These are phyloP conservation scores for Asbolus verrucosus DNA, from an alignment of 1,140 invertebrate genomes.

Conservation along the genomic window DNA sequence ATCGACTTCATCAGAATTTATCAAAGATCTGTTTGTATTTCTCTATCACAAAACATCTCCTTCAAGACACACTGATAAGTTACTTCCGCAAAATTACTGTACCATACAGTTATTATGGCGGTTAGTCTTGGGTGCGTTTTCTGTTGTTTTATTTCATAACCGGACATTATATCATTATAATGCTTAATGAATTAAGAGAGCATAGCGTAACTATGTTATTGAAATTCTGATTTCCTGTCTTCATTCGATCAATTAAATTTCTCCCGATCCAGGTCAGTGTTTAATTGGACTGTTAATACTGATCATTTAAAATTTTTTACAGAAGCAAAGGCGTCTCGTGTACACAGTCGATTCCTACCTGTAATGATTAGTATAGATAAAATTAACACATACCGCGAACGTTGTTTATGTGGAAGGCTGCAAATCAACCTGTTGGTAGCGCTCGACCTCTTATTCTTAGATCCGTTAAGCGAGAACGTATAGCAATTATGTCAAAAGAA, in stretches of 20 bases:
- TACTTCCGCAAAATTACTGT: constrained; percentile 17
- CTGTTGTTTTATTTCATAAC: constrained; percentile 6
- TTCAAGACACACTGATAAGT: constrained; percentile 40
- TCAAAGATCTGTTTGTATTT: background rate
- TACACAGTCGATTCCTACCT: background rate
- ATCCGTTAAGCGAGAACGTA: constrained; percentile 32
- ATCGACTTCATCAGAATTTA: background rate
- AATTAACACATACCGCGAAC: background rate
- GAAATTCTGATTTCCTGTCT: too few species aligned
- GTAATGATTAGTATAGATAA: constrained; percentile 1
- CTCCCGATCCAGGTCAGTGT: constrained; percentile 3
- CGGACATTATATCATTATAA: constrained; percentile 12
- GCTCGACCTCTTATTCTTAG: constrained; percentile 36
- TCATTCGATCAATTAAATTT: background rate
- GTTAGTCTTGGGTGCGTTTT: background rate
- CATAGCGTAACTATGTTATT: constrained; percentile 4
- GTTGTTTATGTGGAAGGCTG: constrained; percentile 17
- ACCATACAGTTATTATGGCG: background rate
- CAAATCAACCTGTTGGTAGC: constrained; percentile 27
- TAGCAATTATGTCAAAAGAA: constrained; percentile 28
- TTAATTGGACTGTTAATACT: background rate
- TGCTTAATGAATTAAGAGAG: constrained; percentile 28
- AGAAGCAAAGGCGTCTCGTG: constrained; percentile 2
- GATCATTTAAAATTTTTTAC: background rate
- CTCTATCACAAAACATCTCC: background rate